Percentiles rank a stretch among this genome's conserved stretches.
Conservation (phyloP, 2,797 vertebrate genomes). For the Lepus townsendii region DNA sequence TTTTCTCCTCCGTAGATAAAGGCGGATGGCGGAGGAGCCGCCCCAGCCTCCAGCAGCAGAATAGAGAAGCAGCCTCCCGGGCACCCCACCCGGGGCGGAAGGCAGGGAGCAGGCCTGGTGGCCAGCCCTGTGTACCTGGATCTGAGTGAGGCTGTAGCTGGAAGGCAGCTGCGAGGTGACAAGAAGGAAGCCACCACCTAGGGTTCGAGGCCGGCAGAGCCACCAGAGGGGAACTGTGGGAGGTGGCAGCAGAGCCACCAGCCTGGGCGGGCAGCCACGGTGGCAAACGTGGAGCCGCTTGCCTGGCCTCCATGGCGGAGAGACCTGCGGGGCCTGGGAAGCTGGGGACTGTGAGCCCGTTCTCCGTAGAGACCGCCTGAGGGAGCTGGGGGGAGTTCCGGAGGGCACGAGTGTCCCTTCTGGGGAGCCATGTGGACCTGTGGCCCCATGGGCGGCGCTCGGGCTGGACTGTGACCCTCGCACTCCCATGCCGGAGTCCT, state of each 20-base stretch:
- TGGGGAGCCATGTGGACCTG: too few species aligned
- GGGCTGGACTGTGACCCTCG: too few species aligned
- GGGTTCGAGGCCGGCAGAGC: background rate
- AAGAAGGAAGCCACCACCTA: background rate
- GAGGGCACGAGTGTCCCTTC: too few species aligned
- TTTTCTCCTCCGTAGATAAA: conserved; percentile 82
- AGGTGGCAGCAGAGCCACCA: background rate
- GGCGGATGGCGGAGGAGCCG: conserved; percentile 53
- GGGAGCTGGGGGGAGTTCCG: background rate
- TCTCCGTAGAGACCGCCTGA: background rate
- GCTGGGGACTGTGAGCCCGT: background rate
- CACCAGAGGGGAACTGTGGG: background rate
- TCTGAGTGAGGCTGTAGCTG: background rate
- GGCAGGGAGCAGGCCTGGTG: background rate
- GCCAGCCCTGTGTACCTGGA: background rate
- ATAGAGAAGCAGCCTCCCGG: conserved; percentile 36
- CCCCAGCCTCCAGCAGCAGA: conserved; percentile 36
- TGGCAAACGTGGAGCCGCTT: background rate
- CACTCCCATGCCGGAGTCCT: background rate
- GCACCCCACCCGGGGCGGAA: background rate
- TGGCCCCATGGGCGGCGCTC: background rate
- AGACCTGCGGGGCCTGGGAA: background rate
- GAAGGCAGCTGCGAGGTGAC: conserved; percentile 23
- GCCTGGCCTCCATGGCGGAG: background rate
- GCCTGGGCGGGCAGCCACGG: background rate